Evolutionary conservation across 2,113 vertebrate species (phyloP).

Genomic region (Chiloscyllium plagiosum): DNA sequence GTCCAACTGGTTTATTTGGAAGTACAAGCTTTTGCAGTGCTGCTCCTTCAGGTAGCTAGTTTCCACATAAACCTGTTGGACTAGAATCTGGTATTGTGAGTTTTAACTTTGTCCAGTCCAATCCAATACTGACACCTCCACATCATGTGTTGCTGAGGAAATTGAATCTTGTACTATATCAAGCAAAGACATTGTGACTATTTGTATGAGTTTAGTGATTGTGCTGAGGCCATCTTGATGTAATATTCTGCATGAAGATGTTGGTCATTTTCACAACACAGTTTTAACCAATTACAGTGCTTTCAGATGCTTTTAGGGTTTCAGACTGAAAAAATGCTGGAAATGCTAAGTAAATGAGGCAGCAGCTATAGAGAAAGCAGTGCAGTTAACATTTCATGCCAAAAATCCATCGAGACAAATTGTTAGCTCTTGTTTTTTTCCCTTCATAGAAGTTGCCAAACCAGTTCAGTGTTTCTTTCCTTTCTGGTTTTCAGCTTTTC

Average conservation of each 20-base stretch:
- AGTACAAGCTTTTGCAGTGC: too few relatives aligned
- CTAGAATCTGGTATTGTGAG: too few relatives aligned
- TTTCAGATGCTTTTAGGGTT: not conserved
- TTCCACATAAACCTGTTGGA: too few relatives aligned
- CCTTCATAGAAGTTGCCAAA: not conserved
- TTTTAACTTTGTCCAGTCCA: too few relatives aligned
- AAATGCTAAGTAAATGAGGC: not conserved
- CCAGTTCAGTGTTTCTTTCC: not conserved
- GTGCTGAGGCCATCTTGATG: not conserved
- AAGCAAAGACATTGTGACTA: not conserved
- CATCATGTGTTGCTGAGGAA: not conserved
- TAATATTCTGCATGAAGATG: not conserved
- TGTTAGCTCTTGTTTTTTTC: not conserved
- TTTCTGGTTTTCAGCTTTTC: not conserved
- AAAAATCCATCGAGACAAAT: not conserved
- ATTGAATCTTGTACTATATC: not conserved
- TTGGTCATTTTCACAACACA: not conserved
- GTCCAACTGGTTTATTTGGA: too few relatives aligned
- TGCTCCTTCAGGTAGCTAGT: too few relatives aligned
- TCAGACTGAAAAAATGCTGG: too few relatives aligned
- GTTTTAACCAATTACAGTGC: not conserved
- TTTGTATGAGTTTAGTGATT: not conserved
- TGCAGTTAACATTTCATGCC: too few relatives aligned
- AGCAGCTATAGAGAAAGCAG: too few relatives aligned
- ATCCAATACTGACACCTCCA: too few relatives aligned